Evolutionary conservation across 1,140 invertebrate genomes (phyloP).

Genomic region (Limonius californicus): DNA sequence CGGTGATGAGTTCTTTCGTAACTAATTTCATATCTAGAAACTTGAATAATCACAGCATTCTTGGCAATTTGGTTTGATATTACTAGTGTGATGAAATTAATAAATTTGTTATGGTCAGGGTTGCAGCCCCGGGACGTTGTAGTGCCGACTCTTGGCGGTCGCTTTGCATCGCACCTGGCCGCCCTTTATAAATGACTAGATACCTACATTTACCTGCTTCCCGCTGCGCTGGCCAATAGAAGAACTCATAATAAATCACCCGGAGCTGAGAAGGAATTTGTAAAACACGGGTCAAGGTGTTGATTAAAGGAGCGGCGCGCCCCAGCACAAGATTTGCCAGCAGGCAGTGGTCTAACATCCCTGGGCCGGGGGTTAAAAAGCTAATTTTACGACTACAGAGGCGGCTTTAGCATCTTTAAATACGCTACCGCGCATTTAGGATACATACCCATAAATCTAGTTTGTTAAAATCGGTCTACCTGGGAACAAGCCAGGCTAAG

Average conservation of each 20-base stretch:
- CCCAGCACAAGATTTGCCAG: constrained; percentile 21
- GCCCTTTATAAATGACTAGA: constrained; percentile 32
- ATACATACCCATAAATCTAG: too few species aligned
- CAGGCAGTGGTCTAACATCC: constrained; percentile 21
- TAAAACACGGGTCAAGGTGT: constrained; percentile 34
- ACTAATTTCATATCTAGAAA: background rate
- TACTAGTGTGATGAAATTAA: constrained; percentile 26
- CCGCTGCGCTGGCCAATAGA: constrained; percentile 31
- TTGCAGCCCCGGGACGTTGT: constrained; percentile 21
- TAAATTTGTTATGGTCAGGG: constrained; percentile 31
- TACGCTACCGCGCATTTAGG: too few species aligned
- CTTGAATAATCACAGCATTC: constrained; percentile 1
- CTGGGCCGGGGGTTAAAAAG: constrained; percentile 27
- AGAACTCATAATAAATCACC: constrained; percentile 32
- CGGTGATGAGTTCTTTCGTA: background rate
- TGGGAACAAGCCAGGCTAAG: too few species aligned
- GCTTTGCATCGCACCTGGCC: constrained; percentile 28
- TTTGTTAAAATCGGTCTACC: too few species aligned
- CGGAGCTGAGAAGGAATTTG: constrained; percentile 31
- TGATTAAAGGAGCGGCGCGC: constrained; percentile 32
- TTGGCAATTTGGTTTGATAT: constrained; percentile 12
- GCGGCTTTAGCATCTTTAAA: constrained; percentile 8
- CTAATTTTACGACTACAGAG: constrained; percentile 21
- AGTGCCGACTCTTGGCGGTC: constrained; percentile 17
- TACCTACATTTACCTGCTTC: constrained; percentile 29